These are phyloP conservation scores for Platyscapa corneri DNA, from an alignment of 1,140 invertebrate species.

Conservation along the genomic window DNA sequence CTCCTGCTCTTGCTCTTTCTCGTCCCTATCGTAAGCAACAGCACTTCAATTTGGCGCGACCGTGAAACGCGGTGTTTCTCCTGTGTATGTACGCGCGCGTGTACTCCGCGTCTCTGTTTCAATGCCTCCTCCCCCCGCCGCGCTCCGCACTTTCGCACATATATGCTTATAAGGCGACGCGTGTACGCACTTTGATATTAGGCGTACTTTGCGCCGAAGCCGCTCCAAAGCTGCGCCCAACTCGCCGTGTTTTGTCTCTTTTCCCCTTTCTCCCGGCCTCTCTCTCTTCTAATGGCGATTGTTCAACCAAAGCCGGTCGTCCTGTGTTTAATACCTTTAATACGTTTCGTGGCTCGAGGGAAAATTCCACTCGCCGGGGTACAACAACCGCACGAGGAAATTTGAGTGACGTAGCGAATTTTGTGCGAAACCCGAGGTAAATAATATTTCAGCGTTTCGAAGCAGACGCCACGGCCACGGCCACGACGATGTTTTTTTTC, in stretches of 20 bases:
- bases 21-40: neutral
- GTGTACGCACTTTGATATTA: no score
- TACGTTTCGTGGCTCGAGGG: neutral
- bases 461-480: neutral
- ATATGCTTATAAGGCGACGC: no score
- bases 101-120: no score
- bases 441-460: neutral
- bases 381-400: neutral
- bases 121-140: no score
- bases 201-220: no score
- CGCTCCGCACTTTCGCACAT: no score
- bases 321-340: no score
- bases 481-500: neutral
- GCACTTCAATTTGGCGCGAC: constrained; percentile 4
- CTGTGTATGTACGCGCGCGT: no score
- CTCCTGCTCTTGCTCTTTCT: no score
- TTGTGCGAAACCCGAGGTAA: neutral
- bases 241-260: neutral
- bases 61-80: neutral
- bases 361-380: neutral
- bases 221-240: no score
- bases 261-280: neutral
- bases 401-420: neutral
- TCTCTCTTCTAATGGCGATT: neutral
- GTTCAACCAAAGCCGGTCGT: no score